These are phyloP conservation scores for Drosophila watanabei DNA, from an alignment of 1,140 invertebrate species.

Conservation along the genomic window DNA sequence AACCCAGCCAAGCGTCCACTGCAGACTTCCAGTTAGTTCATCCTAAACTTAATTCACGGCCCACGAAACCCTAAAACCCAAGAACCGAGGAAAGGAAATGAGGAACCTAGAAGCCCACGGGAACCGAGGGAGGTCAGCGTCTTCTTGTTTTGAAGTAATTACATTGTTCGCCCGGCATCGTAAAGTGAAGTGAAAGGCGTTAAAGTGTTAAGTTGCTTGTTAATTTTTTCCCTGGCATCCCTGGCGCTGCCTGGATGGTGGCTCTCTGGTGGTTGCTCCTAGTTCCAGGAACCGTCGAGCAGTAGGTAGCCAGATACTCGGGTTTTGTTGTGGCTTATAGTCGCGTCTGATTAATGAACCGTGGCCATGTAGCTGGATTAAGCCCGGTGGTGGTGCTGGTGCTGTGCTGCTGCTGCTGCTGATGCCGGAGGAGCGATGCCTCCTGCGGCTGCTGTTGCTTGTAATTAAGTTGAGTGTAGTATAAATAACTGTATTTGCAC, in stretches of 20 bases:
- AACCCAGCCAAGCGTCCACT: conserved; percentile 65
- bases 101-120: conserved; percentile 3
- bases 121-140: conserved; percentile 44
- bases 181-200: conserved; percentile 82
- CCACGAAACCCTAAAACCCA: conserved; percentile 33
- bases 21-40: conserved; percentile 47
- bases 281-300: conserved; percentile 11
- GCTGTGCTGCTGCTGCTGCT: conserved; percentile 29
- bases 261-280: conserved; percentile 27
- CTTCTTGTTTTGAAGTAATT: conserved; percentile 81
- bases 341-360: conserved; percentile 82
- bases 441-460: conserved; percentile 64
- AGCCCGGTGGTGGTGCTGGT: conserved; percentile 34
- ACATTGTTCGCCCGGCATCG: conserved; percentile 79
- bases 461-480: conserved; percentile 84
- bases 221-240: conserved; percentile 69
- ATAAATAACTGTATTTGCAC: conserved; percentile 82
- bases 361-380: conserved; percentile 79
- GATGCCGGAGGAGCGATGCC: conserved; percentile 56
- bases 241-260: conserved; percentile 11
- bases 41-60: conserved; percentile 29
- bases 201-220: conserved; percentile 85
- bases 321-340: conserved; percentile 78
- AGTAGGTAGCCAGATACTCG: conserved; percentile 44
- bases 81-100: neutral